Evolutionary conservation across 2,113 vertebrate species (phyloP).

Genomic region (Pterocles orientalis): DNA sequence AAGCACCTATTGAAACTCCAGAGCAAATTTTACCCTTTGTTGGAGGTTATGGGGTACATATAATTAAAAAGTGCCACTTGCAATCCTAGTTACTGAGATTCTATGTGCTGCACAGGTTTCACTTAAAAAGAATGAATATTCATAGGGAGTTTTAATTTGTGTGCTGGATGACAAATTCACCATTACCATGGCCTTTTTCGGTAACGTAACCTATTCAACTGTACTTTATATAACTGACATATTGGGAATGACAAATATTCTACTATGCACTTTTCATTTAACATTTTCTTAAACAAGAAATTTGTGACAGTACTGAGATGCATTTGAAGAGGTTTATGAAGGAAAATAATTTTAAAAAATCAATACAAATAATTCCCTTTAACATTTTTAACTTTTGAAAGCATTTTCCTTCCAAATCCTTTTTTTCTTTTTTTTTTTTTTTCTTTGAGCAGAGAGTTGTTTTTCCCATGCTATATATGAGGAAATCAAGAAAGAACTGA

Average conservation of each 20-base stretch:
- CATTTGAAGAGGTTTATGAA: neutral
- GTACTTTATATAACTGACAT: neutral
- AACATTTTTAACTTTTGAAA: neutral
- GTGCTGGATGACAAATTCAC: neutral
- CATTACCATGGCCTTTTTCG: neutral
- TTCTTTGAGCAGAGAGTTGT: neutral
- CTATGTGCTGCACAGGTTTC: neutral
- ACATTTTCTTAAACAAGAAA: neutral
- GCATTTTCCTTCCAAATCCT: neutral
- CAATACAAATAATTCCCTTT: neutral
- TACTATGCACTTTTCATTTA: neutral
- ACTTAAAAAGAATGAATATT: neutral
- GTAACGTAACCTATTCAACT: neutral
- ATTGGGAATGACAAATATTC: neutral
- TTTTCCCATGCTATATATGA: neutral
- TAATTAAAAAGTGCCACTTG: neutral
- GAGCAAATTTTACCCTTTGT: neutral
- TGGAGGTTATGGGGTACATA: neutral
- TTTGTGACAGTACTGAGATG: neutral
- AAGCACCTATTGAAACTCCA: neutral
- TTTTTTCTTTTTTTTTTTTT: neutral
- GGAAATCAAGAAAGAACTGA: neutral
- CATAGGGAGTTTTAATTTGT: neutral
- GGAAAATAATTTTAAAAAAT: neutral
- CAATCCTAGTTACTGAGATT: neutral